Evolutionary conservation across 2,888 invertebrate species (phyloP).

Genomic region (Microctonus hyperodae): DNA sequence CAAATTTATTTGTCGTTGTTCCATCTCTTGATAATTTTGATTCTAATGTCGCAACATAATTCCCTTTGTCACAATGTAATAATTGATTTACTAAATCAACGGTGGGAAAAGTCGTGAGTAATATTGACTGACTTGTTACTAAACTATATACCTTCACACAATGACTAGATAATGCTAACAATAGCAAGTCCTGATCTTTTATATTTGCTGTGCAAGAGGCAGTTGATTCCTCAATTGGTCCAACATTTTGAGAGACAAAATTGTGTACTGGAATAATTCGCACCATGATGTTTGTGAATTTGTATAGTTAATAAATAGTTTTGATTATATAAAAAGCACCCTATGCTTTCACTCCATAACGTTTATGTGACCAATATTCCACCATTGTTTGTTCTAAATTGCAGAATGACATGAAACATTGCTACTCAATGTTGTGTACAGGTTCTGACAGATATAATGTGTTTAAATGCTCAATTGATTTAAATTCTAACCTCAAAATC

Average conservation of each 20-base stretch:
- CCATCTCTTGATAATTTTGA: slow-evolving; percentile 63
- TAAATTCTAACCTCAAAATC: too few species aligned
- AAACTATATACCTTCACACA: slow-evolving; percentile 70
- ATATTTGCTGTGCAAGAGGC: slow-evolving; percentile 70
- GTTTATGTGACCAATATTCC: too few species aligned
- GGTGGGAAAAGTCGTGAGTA: slow-evolving; percentile 74
- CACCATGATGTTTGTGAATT: slow-evolving; percentile 72
- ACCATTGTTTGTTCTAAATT: too few species aligned
- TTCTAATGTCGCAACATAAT: slow-evolving; percentile 74
- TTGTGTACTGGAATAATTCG: slow-evolving; percentile 75
- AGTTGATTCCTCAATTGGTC: slow-evolving; percentile 72
- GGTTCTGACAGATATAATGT: too few species aligned
- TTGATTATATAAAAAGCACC: too few species aligned
- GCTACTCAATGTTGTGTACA: too few species aligned
- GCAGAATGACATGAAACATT: too few species aligned
- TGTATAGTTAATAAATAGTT: too few species aligned
- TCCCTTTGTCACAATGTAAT: slow-evolving; percentile 73
- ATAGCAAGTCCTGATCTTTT: slow-evolving; percentile 63
- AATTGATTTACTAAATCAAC: slow-evolving; percentile 76
- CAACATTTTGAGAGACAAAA: slow-evolving; percentile 72
- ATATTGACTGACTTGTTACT: slow-evolving; percentile 54
- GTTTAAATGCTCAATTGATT: too few species aligned
- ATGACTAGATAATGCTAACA: slow-evolving; percentile 70
- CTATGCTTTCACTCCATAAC: too few species aligned
- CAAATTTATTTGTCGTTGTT: slow-evolving; percentile 63